Evolutionary conservation across 2,797 vertebrate genomes (phyloP).

Genomic region (Allobates femoralis): DNA sequence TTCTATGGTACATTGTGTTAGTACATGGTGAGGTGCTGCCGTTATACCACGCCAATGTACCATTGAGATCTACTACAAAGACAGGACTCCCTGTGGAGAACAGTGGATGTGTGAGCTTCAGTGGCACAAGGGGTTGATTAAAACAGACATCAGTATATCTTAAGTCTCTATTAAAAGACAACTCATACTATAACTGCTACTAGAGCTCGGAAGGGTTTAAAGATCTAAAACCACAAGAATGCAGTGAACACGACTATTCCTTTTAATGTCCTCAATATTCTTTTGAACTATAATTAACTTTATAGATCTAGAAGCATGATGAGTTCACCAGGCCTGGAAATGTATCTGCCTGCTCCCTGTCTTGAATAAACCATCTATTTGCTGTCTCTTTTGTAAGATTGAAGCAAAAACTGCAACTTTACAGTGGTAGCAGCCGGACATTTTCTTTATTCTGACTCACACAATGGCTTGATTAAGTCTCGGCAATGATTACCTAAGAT

Average conservation of each 20-base stretch:
- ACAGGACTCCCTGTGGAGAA: conserved; percentile 54
- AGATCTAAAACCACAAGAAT: conserved; percentile 68
- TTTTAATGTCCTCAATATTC: conserved; percentile 64
- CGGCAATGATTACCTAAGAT: neutral
- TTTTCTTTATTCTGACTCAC: conserved; percentile 31
- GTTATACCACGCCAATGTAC: conserved; percentile 64
- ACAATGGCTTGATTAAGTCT: neutral
- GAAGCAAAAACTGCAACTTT: conserved; percentile 35
- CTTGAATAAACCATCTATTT: conserved; percentile 55
- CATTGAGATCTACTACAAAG: conserved; percentile 65
- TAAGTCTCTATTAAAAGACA: conserved; percentile 66
- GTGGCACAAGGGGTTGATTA: conserved; percentile 63
- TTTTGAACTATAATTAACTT: conserved; percentile 67
- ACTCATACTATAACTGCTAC: conserved; percentile 68
- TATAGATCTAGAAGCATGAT: conserved; percentile 61
- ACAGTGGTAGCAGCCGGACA: neutral
- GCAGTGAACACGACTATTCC: conserved; percentile 59
- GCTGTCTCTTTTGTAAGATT: conserved; percentile 26
- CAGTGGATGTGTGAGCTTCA: conserved; percentile 63
- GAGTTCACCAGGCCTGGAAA: conserved; percentile 55
- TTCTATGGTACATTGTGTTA: conserved; percentile 12
- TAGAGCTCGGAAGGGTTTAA: conserved; percentile 66
- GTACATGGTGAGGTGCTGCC: conserved; percentile 57
- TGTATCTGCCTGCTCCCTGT: conserved; percentile 55
- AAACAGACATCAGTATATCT: conserved; percentile 66